phyloP scores from a whole-genome alignment of 2,888 invertebrate species.

The Synergus umbraculus region DNA sequence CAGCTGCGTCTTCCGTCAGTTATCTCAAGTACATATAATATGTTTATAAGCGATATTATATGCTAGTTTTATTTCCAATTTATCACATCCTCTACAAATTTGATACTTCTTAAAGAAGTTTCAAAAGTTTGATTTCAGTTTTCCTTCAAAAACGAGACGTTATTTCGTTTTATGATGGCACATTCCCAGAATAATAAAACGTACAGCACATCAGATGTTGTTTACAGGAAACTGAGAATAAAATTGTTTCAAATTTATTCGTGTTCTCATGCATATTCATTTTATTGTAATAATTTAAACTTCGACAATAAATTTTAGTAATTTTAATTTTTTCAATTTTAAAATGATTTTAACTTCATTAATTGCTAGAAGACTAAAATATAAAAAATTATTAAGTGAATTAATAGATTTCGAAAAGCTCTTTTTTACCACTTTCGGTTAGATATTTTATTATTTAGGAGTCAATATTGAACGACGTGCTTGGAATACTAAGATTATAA shows the following conservation, averaged over 20 bases:
- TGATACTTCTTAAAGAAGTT: background rate
- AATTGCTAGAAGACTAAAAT: background rate
- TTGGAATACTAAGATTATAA: background rate
- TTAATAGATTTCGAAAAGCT: too few species aligned
- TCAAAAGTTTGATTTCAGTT: background rate
- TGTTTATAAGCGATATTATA: background rate
- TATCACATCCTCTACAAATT: background rate
- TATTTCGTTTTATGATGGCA: background rate
- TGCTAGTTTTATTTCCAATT: background rate
- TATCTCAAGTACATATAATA: conserved; percentile 54
- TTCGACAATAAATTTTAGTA: background rate
- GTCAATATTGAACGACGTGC: background rate
- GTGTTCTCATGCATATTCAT: background rate
- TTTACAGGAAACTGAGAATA: conserved; percentile 6
- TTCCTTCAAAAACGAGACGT: background rate
- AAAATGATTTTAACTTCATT: background rate
- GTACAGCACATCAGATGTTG: background rate
- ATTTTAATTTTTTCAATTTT: background rate
- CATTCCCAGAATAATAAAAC: conserved; percentile 7
- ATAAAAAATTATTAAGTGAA: background rate
- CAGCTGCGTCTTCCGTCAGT: conserved; percentile 73
- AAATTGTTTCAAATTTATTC: background rate
- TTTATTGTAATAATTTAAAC: background rate
- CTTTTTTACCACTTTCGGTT: too few species aligned
- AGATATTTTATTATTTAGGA: too few species aligned